phyloP scores from a whole-genome alignment of 2,888 invertebrate species.

The Sepiola atlantica region DNA sequence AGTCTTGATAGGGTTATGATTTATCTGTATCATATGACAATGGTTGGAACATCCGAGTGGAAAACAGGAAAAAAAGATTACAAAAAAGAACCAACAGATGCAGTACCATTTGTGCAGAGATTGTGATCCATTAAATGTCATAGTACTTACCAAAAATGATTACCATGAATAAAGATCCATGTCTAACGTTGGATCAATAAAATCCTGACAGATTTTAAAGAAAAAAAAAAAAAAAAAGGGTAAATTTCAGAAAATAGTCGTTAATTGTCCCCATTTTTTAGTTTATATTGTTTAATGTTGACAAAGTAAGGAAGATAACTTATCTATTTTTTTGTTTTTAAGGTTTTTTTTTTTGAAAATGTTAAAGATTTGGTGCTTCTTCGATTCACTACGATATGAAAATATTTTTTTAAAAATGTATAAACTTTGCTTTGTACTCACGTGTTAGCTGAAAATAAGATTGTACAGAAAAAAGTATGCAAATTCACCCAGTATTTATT shows the following conservation, averaged over 20 bases:
- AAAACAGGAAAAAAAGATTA: neutral
- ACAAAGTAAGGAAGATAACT: no score
- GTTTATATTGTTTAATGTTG: no score
- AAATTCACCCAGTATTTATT: no score
- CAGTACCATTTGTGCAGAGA: neutral
- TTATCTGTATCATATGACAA: no score
- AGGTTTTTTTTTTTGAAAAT: neutral
- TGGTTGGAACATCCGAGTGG: neutral
- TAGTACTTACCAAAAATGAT: neutral
- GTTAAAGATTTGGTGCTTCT: no score
- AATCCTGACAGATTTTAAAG: neutral
- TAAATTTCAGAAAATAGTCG: neutral
- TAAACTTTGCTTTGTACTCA: no score
- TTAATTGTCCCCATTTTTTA: neutral
- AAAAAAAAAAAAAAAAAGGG: neutral
- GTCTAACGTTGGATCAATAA: neutral
- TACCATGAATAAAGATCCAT: constrained; percentile 10
- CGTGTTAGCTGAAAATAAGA: no score
- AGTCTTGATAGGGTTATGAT: no score
- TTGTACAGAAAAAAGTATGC: no score
- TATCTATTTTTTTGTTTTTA: no score
- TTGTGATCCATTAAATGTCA: neutral
- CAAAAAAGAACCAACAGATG: neutral
- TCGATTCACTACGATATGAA: no score
- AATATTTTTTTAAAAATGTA: no score